Evolutionary conservation across 2,113 vertebrate species (phyloP), one percentile per base, ranked within the genome.

Genomic region (Platichthys flesus): DNA sequence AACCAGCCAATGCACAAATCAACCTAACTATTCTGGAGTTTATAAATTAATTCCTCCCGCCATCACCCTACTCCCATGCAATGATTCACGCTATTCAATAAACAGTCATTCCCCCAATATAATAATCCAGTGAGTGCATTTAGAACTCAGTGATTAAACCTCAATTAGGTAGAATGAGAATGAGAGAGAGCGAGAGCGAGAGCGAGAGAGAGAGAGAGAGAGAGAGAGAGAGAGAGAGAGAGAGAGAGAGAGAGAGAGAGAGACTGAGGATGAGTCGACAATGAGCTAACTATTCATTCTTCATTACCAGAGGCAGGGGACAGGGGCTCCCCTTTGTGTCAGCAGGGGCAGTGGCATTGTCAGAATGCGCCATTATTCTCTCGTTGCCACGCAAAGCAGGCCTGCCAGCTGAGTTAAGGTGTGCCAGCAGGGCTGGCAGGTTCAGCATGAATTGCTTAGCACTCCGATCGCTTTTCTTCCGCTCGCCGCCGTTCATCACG

Each of bases 281-380:
- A 83, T 85, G 86, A 84, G 73, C 76, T 68, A 81, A 81, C 83
- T 83, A 88, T 88, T 89, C 83, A 81, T 88, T 90, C 87, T 89
- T 88, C 82, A 87, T 92, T 84, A 82, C 54, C 71, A 62, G 75
- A 71, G 63, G 75, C 56, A 59, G 76, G 73, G 73, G 86, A 89
- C 82, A 77, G 87, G 82, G 88, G 73, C 74, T 73, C 70, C 67
- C 86, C 84, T 86, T 64, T 83, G 81, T 89, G 87, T 88, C 88
- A 81, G 69, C 74, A 13, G 81, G 86, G 84, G 76, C 82, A 58
- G 74, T 68, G 87, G 76, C 88, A 79, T 89, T 85, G 86, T 92
- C 88, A 90, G 76, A 87, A 85, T 52, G 67, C 68, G 23, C 86
- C 78, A 90, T 88, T 84, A 90, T 90, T 92, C 88, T 84, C 83